A percentile compares a stretch with the other conserved stretches of the same genome.
phyloP scores from a whole-genome alignment of 2,888 invertebrate genomes.

The Hoplodrina blanda region DNA sequence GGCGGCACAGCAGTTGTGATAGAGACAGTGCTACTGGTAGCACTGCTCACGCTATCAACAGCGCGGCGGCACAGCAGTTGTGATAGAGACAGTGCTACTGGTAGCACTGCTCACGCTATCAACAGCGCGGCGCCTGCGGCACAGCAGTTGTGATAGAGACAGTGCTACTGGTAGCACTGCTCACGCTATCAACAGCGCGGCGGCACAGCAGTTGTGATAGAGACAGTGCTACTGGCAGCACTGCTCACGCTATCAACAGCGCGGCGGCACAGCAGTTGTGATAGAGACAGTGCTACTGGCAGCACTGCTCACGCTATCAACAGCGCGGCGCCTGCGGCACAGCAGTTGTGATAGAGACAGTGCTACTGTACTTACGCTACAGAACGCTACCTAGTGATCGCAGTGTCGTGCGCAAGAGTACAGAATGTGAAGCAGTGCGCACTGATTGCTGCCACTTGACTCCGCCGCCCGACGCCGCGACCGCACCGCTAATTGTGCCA shows the following conservation, averaged over 20 bases:
- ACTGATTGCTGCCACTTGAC: slow-evolving; percentile 76
- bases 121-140: background rate
- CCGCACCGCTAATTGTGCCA: slow-evolving; percentile 63
- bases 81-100: background rate
- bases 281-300: too few species aligned
- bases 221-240: background rate
- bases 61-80: background rate
- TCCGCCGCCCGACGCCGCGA: slow-evolving; percentile 38
- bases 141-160: background rate
- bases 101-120: background rate
- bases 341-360: too few species aligned
- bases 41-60: background rate
- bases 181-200: background rate
- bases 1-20: too few species aligned
- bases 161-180: too few species aligned
- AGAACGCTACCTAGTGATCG: background rate
- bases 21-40: too few species aligned
- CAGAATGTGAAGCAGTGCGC: slow-evolving; percentile 42
- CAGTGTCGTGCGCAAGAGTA: slow-evolving; percentile 3
- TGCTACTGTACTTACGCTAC: too few species aligned
- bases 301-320: background rate
- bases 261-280: too few species aligned
- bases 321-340: background rate
- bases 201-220: background rate
- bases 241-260: too few species aligned